phyloP scores from a whole-genome alignment of 2,113 vertebrate species.

The Cervus canadensis region DNA sequence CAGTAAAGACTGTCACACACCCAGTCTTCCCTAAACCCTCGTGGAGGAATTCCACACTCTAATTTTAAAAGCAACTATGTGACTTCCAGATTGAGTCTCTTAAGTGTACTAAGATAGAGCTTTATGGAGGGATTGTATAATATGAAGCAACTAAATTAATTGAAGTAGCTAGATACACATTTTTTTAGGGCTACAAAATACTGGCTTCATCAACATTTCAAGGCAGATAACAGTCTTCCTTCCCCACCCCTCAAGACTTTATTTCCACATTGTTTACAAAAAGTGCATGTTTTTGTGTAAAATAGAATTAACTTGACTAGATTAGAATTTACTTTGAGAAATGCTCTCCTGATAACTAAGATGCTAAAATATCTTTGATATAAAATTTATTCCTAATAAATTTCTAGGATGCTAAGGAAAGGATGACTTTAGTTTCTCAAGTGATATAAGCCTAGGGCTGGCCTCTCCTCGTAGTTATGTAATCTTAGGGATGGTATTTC shows the following conservation, averaged over 20 bases:
- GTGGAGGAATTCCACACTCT: background rate
- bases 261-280: slow-evolving; percentile 1
- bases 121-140: background rate
- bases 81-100: background rate
- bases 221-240: background rate
- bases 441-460: rapidly evolving
- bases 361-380: background rate
- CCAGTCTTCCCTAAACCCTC: background rate
- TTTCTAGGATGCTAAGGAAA: background rate
- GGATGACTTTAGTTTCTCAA: background rate
- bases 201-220: background rate
- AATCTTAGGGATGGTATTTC: background rate
- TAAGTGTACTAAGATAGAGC: background rate
- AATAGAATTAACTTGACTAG: background rate
- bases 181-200: background rate
- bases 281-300: background rate
- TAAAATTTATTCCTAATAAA: background rate
- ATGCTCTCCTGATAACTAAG: background rate
- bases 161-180: background rate
- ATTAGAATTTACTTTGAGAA: background rate
- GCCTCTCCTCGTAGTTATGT: background rate
- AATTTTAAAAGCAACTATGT: background rate
- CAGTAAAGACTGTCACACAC: slow-evolving; percentile 21
- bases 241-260: background rate
- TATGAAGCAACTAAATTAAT: background rate